These are phyloP conservation scores for Ammodytes marinus DNA, from an alignment of 2,113 vertebrate genomes.

Conservation along the genomic window DNA sequence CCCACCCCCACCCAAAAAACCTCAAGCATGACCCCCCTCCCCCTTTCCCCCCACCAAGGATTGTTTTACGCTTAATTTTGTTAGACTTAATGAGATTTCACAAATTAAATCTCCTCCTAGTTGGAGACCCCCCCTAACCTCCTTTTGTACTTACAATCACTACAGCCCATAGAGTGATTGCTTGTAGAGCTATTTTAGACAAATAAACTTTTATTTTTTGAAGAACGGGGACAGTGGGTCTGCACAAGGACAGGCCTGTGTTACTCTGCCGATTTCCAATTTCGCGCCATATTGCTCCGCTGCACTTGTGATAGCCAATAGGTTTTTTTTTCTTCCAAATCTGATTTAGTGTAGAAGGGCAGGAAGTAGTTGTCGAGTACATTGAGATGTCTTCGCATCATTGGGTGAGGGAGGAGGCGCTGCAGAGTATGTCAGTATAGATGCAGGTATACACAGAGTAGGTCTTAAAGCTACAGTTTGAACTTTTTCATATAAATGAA, in stretches of 20 bases:
- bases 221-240: slow-evolving; percentile 61
- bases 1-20: slow-evolving; percentile 81
- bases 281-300: slow-evolving; percentile 66
- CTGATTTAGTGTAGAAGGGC: slow-evolving; percentile 49
- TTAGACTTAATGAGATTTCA: slow-evolving; percentile 98
- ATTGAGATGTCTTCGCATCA: slow-evolving; percentile 38
- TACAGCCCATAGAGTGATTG: slow-evolving; percentile 88
- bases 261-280: slow-evolving; percentile 61
- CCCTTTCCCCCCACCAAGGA: slow-evolving; percentile 85
- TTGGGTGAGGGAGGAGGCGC: slow-evolving; percentile 35
- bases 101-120: slow-evolving; percentile 99
- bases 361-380: slow-evolving; percentile 47
- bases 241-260: slow-evolving; percentile 52
- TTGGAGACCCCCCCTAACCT: slow-evolving; percentile 80
- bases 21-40: slow-evolving; percentile 80
- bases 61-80: slow-evolving; percentile 98
- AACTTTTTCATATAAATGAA: no score
- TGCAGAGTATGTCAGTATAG: neutral
- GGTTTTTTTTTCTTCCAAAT: slow-evolving; percentile 42
- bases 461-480: no score
- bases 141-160: slow-evolving; percentile 55
- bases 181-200: slow-evolving; percentile 86
- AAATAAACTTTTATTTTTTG: slow-evolving; percentile 87
- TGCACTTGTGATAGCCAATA: slow-evolving; percentile 63
- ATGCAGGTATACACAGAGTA: neutral